A percentile compares a stretch with the other conserved stretches of the same genome.
Conservation (phyloP, 2,113 vertebrate genomes). For the Chaetorhynchus papuensis region DNA sequence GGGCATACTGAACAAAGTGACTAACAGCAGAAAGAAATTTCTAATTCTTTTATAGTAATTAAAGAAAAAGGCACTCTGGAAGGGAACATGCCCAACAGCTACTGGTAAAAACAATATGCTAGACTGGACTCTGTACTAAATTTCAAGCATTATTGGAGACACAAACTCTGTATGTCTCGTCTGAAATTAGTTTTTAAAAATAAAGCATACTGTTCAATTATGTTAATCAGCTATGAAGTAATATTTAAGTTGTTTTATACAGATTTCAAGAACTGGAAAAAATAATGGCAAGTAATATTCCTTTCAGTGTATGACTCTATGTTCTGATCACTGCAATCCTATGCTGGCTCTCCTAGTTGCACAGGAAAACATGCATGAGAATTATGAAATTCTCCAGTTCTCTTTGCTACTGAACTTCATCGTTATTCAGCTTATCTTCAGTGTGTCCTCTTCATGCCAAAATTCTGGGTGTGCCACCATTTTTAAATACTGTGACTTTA, state of each 20-base stretch:
- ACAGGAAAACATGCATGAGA: background rate
- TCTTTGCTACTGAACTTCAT: background rate
- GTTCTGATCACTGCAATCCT: background rate
- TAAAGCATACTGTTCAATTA: background rate
- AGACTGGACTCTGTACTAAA: background rate
- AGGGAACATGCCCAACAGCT: background rate
- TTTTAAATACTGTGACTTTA: slow-evolving; percentile 40
- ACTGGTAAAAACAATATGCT: background rate
- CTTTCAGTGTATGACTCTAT: background rate
- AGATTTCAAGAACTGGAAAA: background rate
- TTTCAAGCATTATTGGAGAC: background rate
- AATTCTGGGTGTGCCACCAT: slow-evolving; percentile 9
- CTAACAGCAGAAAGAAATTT: background rate
- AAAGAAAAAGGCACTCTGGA: background rate
- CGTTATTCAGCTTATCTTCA: slow-evolving; percentile 1
- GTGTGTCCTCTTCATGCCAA: background rate
- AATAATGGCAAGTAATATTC: background rate
- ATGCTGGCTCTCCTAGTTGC: background rate
- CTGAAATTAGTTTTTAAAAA: background rate
- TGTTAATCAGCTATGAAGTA: background rate
- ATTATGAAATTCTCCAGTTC: background rate
- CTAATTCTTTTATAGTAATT: background rate
- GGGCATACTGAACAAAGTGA: background rate
- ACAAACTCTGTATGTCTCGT: background rate
- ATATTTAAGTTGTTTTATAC: background rate